phyloP scores from a whole-genome alignment of 2,888 invertebrate species.

The Plebejus anna region DNA sequence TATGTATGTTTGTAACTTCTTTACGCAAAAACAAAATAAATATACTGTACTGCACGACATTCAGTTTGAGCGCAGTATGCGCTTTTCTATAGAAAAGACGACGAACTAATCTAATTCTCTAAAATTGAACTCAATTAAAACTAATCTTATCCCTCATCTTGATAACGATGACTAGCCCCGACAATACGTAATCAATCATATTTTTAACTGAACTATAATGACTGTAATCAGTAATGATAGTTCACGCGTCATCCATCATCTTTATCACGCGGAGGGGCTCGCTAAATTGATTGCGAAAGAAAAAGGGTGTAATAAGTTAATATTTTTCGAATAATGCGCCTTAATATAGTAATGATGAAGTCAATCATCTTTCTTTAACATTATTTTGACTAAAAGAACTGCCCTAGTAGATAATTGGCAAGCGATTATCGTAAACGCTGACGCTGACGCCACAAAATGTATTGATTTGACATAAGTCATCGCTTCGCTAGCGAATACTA shows the following conservation, averaged over 20 bases:
- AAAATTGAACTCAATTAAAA: neutral
- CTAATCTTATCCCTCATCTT: neutral
- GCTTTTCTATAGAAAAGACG: too few relatives aligned
- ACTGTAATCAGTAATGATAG: constrained; percentile 10
- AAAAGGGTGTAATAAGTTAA: constrained; percentile 22
- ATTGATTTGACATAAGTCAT: too few relatives aligned
- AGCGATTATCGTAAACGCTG: too few relatives aligned
- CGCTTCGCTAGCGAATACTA: too few relatives aligned
- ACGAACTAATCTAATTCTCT: neutral
- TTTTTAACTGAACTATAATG: constrained; percentile 22
- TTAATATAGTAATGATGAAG: neutral
- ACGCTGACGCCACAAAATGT: too few relatives aligned
- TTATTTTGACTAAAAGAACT: neutral
- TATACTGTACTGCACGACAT: too few relatives aligned
- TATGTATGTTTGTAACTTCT: too few relatives aligned
- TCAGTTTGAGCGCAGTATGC: too few relatives aligned
- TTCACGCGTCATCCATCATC: constrained; percentile 19
- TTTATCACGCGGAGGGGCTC: constrained; percentile 4
- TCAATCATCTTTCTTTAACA: neutral
- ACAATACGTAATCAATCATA: constrained; percentile 34
- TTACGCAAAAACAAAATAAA: too few relatives aligned
- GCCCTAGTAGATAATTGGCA: too few relatives aligned
- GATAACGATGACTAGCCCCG: neutral
- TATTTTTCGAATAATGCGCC: neutral
- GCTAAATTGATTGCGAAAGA: constrained; percentile 24